A percentile compares a stretch with the other conserved stretches of the same genome.
Conservation (phyloP, 1,140 invertebrate species). For the Drosophila santomea region DNA sequence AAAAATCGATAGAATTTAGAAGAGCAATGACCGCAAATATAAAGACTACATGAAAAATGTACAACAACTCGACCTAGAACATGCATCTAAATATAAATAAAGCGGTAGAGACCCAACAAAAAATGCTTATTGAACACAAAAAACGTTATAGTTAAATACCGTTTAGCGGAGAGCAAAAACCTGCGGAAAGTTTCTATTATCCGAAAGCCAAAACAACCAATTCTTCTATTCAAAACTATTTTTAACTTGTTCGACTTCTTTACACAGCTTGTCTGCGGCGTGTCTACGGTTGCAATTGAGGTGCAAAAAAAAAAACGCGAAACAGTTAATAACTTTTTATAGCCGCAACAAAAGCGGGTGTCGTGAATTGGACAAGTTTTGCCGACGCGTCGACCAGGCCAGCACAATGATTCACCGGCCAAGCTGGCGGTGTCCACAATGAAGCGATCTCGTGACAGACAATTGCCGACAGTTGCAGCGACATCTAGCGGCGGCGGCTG, state of each 20-base stretch:
- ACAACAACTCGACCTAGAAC: not conserved
- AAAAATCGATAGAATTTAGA: not conserved
- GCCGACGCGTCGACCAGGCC: conserved; percentile 18
- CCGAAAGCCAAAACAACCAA: conserved; percentile 8
- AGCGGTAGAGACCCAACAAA: conserved; percentile 14
- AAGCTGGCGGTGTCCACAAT: conserved; percentile 13
- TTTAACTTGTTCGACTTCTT: conserved; percentile 47
- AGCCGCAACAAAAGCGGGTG: conserved; percentile 50
- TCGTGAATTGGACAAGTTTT: conserved; percentile 46
- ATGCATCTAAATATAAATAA: conserved; percentile 25
- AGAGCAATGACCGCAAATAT: no score
- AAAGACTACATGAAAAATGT: no score
- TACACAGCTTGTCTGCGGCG: conserved; percentile 49
- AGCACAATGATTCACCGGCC: conserved; percentile 48
- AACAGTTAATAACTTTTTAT: conserved; percentile 77
- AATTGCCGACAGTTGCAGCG: conserved; percentile 59
- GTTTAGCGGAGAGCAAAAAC: conserved; percentile 10
- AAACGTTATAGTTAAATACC: conserved; percentile 18
- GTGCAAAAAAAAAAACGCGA: conserved; percentile 46
- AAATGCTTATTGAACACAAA: not conserved
- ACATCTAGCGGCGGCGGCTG: conserved; percentile 62
- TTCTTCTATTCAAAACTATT: conserved; percentile 40
- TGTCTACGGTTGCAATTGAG: conserved; percentile 67
- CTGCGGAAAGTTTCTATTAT: conserved; percentile 28
- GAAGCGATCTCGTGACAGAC: conserved; percentile 61